These are phyloP conservation scores for Pipistrellus nathusii DNA, from an alignment of 2,797 vertebrate genomes.

Conservation along the genomic window DNA sequence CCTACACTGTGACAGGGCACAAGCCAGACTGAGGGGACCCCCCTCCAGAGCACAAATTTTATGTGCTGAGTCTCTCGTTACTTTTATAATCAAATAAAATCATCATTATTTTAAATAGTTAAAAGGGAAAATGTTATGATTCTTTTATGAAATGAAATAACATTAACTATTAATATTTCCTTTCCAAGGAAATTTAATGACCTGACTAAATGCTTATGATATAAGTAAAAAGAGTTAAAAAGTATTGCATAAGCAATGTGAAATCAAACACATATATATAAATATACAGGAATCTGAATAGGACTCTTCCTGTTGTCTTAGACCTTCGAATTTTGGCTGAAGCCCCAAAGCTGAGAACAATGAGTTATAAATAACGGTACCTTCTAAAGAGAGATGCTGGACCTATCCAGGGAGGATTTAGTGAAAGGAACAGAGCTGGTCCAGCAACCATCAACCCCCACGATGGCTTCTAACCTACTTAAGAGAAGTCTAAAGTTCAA, in stretches of 20 bases:
- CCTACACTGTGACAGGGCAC: no score
- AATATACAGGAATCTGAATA: constrained; percentile 56
- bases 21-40: no score
- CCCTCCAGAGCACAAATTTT: no score
- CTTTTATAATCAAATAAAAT: background rate
- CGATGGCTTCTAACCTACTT: constrained; percentile 47
- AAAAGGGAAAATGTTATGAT: background rate
- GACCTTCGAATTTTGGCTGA: constrained; percentile 72
- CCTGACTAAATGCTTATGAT: constrained; percentile 11
- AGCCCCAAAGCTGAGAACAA: constrained; percentile 74
- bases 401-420: background rate
- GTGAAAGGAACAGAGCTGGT: background rate
- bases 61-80: no score
- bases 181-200: constrained; percentile 31
- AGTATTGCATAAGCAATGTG: background rate
- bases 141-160: constrained; percentile 42
- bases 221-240: background rate
- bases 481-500: constrained; percentile 50
- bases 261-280: constrained; percentile 5
- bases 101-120: background rate
- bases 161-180: constrained; percentile 15
- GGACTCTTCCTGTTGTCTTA: constrained; percentile 74
- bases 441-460: background rate
- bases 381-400: constrained; percentile 59
- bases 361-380: constrained; percentile 69